phyloP scores from a whole-genome alignment of 2,113 vertebrate genomes.

The Myiozetetes cayanensis region DNA sequence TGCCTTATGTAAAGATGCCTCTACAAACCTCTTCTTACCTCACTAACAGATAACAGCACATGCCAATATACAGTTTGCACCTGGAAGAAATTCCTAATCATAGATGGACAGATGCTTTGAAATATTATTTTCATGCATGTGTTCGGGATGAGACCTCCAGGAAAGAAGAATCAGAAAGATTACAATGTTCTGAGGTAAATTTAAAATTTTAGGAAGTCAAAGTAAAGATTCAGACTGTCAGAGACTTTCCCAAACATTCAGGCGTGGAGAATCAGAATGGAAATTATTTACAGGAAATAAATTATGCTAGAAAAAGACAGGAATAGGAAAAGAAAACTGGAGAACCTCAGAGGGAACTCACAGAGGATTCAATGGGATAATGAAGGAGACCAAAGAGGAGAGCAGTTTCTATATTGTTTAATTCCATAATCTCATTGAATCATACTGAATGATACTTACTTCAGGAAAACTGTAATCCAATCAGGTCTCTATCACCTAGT shows the following conservation, averaged over 20 bases:
- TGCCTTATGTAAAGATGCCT: background rate
- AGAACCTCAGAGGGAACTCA: background rate
- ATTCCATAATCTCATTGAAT: constrained; percentile 13
- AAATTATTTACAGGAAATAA: background rate
- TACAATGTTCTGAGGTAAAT: background rate
- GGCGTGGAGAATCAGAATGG: background rate
- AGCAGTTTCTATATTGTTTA: background rate
- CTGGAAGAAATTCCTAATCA: background rate
- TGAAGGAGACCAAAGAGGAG: background rate
- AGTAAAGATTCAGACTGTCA: background rate
- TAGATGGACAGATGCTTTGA: background rate
- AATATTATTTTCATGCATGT: background rate
- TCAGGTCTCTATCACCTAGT: background rate
- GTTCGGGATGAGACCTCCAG: background rate
- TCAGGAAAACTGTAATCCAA: background rate
- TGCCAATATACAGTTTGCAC: background rate
- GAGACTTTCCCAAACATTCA: background rate
- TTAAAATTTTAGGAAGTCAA: background rate
- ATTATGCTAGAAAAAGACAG: background rate
- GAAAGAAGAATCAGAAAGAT: background rate
- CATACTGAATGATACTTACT: background rate
- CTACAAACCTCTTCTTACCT: background rate
- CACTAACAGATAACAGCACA: background rate
- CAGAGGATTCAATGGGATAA: background rate
- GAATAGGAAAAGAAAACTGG: background rate